Evolutionary conservation across 2,797 vertebrate species (phyloP), one percentile per base, ranked within the genome.

Genomic region (Lutra lutra): DNA sequence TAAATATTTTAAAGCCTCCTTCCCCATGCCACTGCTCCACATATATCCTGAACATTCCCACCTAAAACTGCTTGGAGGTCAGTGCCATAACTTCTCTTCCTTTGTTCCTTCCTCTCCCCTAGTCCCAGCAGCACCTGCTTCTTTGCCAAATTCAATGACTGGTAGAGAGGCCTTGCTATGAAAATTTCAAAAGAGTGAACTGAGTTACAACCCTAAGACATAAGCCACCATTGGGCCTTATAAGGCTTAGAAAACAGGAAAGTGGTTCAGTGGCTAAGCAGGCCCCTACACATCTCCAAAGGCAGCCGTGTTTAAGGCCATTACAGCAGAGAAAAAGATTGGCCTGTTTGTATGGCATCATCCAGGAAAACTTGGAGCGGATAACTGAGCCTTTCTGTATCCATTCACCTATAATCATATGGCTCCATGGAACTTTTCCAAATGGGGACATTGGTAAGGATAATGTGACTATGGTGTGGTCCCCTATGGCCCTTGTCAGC

Each of bases 341-440:
- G 15, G 23, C 82, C 68, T 46, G 21, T 68, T 80, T 40, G 14
- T 87, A 11, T 80, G 70, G 15, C 48, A 51, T 62, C 58, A n/a
- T 11, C 15, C 23, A 54, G 56, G 77, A 88, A 60, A 80, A 29
- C 68, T 18, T 62, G 48, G 12, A 82, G 43, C 35, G 13, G 32
- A 3, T 54, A 78, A 85, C 25, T 23, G 29, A 78, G 35, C n/a
- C 83, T 91, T 91, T 58, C 51, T 1, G 29, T 68, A 32, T 64
- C 73, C 27, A 2, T 66, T 82, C 58, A 58, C 32, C 20, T 94
- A 3, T 86, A 93, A 29, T 48, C 75, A 27, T 90, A 40, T 84
- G 78, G 7, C 46, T 91, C 75, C 51, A 64, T n/a, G n/a, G 79
- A 54, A 48, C 29, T 95, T 85, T 91, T 93, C n/a, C 87, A 66